Evolutionary conservation across 2,113 vertebrate genomes (phyloP), one percentile per base, ranked within the genome.

Genomic region (Bostrychus sinensis): DNA sequence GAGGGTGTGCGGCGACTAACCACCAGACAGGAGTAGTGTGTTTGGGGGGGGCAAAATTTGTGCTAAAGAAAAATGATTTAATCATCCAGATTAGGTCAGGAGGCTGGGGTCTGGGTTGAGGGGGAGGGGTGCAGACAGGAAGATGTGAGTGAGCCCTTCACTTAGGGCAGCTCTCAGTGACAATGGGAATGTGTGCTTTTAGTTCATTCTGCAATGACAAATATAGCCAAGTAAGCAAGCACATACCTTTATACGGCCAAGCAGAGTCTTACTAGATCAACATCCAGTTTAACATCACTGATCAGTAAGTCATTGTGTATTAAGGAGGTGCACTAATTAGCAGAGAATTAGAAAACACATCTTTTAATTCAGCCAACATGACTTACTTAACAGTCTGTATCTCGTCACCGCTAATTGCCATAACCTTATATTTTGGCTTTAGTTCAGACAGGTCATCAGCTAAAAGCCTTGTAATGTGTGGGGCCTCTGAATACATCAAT

Each of bases 61-160:
- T 75, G 78, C 84, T 87, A 62, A 92, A 81, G 75, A 88, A 92
- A 79, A 91, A 89, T 85, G 71, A 20, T 88, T 89, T 92, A 93
- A 92, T 90, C 82, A 60, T 70, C 86, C 66, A 91, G 94, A 93
- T 95, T 94, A 94, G 88, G 88, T 84, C 86, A 86, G 72, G 83
- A 77, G 83, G 77, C 77, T 17, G 69, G 68, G 80, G 85, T 89
- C 88, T 86, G 88, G 76, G 67, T 80, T 83, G 71, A 20, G 59
- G 78, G 81, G 83, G 70, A 71, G 30, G 77, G 83, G 78, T 57
- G 57, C 61, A 78, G 77, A 80, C 77, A 83, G 77, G 80, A 85
- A 80, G 83, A 88, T 74, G 77, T 82, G 64, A 76, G 25, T n/a
- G 7, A 30, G 71, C 65, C 72, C 54, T 63, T 69, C 65, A 58